Evolutionary conservation across 2,113 vertebrate genomes (phyloP).

Genomic region (Oncorhynchus gorbuscha): DNA sequence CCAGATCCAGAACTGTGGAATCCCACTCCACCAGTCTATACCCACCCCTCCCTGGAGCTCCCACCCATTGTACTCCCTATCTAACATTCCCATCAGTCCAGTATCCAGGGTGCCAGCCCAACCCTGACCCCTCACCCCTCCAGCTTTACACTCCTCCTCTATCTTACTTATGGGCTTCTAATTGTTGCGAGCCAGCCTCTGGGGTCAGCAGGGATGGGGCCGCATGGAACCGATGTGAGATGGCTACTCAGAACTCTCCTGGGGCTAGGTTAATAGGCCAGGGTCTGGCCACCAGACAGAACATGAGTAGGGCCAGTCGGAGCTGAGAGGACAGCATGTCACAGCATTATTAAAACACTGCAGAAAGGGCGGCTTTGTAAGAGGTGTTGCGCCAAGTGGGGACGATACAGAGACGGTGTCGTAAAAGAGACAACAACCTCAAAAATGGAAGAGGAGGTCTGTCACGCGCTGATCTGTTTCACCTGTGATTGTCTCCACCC

Average conservation of each 20-base stretch:
- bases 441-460: not conserved
- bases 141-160: not conserved
- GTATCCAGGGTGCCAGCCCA: not conserved
- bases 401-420: not conserved
- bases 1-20: too few relatives aligned
- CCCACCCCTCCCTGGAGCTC: not conserved
- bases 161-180: slow-evolving; percentile 49
- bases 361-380: slow-evolving; percentile 33
- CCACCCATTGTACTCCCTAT: not conserved
- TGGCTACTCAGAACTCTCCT: slow-evolving; percentile 61
- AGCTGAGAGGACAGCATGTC: slow-evolving; percentile 21
- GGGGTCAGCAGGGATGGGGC: slow-evolving; percentile 39
- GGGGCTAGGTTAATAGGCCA: slow-evolving; percentile 50
- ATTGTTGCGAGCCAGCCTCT: slow-evolving; percentile 43
- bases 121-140: not conserved
- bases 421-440: not conserved
- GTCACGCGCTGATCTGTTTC: too few relatives aligned
- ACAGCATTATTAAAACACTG: slow-evolving; percentile 42
- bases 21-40: not conserved
- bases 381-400: slow-evolving; percentile 44
- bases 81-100: not conserved
- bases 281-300: slow-evolving; percentile 29
- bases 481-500: too few relatives aligned
- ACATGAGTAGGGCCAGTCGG: slow-evolving; percentile 18
- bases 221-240: slow-evolving; percentile 42